Percentiles rank a stretch among this genome's conserved stretches.
Evolutionary conservation across 2,888 invertebrate species (phyloP).

Genomic region (Drosophila ezoana): DNA sequence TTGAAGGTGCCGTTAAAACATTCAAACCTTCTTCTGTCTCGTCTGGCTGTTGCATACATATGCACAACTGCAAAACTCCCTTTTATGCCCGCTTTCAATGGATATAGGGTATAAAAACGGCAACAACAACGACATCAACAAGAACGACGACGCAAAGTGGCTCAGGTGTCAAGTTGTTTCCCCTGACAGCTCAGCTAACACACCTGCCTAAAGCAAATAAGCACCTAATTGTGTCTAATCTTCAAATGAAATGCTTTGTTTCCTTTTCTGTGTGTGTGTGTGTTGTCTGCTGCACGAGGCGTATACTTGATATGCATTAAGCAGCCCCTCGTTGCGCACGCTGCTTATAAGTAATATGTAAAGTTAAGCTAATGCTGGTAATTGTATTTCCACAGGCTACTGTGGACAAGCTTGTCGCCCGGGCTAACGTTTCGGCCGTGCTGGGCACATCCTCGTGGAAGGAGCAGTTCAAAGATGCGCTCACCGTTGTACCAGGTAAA

Average conservation of each 20-base stretch:
- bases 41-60: too few species aligned
- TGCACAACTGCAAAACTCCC: too few species aligned
- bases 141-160: constrained; percentile 7
- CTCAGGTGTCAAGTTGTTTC: constrained; percentile 23
- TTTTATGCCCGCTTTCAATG: neutral
- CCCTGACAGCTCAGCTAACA: constrained; percentile 18
- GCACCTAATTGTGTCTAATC: constrained; percentile 62
- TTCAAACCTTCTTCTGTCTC: too few species aligned
- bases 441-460: constrained; percentile 99
- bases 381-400: constrained; percentile 89
- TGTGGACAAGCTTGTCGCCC: constrained; percentile 98
- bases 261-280: constrained; percentile 8
- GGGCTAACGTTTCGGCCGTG: constrained; percentile 97
- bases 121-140: constrained; percentile 7
- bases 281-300: constrained; percentile 22
- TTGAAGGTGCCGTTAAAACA: too few species aligned
- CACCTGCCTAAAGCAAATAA: constrained; percentile 42
- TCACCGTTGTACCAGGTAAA: constrained; percentile 95
- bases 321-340: neutral
- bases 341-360: constrained; percentile 22
- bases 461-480: constrained; percentile 98
- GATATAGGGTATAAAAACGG: constrained; percentile 2
- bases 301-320: constrained; percentile 43
- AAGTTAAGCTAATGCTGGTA: neutral
- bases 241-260: constrained; percentile 44